Evolutionary conservation across 2,113 vertebrate genomes (phyloP), one percentile per base, ranked within the genome.

Genomic region (Catharus minimus): DNA sequence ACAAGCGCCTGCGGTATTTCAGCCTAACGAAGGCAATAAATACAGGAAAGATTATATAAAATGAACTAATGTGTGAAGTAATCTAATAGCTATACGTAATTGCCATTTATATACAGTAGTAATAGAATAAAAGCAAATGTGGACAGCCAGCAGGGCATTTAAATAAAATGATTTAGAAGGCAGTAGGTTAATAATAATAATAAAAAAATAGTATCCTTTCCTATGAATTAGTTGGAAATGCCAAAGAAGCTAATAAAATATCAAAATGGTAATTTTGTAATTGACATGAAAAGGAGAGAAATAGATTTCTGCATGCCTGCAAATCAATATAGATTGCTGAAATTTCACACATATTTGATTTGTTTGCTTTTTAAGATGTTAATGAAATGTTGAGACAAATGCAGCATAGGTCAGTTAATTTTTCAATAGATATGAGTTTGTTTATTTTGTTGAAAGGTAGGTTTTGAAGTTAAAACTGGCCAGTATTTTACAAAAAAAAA

Each of bases 51-150:
- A 79, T 90, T 88, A 87, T 84, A 93, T 65, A 66, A 95, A 94
- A 76, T 87, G 77, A 87, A 90, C 77, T 93, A 95, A 93, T 93
- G 69, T 93, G 81, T 87, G 89, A 94, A 95, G 66, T 95, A 94
- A 95, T 95, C 90, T 82, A 93, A 90, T 95, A 89, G 81, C 77
- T 87, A 28, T 84, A 89, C 0, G 4, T 83, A 90, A 93, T 93
- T 96, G 75, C 47, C 55, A 87, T 87, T 95, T 86, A 69, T 86
- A 69, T 87, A 79, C 80, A 82, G 38, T 44, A 62, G 55, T 95
- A 93, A 90, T 86, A 84, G 88, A 95, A 92, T 93, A 85, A 92
- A 90, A 95, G 73, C 58, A 84, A 92, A 82, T 90, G 83, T 73
- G 81, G 89, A 47, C 74, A 78, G 56, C 71, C 81, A 86, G 78